phyloP scores from a whole-genome alignment of 2,888 invertebrate species.

The Himalopsyche tibetana region DNA sequence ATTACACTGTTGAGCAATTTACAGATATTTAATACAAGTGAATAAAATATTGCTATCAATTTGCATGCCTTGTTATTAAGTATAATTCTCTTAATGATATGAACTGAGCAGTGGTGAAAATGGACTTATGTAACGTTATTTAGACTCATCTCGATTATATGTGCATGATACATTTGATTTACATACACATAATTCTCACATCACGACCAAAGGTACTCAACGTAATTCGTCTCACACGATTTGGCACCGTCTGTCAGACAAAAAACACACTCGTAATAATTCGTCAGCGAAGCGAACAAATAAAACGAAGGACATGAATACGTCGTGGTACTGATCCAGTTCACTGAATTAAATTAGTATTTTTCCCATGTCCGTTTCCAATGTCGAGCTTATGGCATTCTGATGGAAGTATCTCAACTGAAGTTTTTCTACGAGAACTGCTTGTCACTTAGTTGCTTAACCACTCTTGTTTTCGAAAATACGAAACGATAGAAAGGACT shows the following conservation, averaged over 20 bases:
- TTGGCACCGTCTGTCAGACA: conserved; percentile 5
- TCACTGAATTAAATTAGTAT: not conserved
- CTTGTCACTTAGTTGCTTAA: no score
- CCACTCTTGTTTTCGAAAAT: no score
- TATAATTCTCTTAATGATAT: not conserved
- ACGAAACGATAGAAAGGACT: no score
- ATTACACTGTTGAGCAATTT: no score
- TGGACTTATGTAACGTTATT: conserved; percentile 14
- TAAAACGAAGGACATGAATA: not conserved
- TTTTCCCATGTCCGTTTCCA: no score
- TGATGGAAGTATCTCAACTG: no score
- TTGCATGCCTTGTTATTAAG: conserved; percentile 2
- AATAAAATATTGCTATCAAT: no score
- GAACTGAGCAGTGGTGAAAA: not conserved
- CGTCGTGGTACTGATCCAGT: not conserved
- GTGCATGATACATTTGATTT: conserved; percentile 34
- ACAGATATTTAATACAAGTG: no score
- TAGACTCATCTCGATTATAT: conserved; percentile 35
- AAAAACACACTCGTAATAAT: not conserved
- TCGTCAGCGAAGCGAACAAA: not conserved
- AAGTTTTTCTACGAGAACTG: no score
- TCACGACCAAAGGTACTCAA: not conserved
- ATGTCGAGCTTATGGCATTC: no score
- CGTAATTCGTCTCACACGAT: conserved; percentile 34
- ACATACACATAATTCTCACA: conserved; percentile 14